Evolutionary conservation across 2,888 invertebrate species (phyloP), one percentile per base, ranked within the genome.

Genomic region (Eupeodes luniger): DNA sequence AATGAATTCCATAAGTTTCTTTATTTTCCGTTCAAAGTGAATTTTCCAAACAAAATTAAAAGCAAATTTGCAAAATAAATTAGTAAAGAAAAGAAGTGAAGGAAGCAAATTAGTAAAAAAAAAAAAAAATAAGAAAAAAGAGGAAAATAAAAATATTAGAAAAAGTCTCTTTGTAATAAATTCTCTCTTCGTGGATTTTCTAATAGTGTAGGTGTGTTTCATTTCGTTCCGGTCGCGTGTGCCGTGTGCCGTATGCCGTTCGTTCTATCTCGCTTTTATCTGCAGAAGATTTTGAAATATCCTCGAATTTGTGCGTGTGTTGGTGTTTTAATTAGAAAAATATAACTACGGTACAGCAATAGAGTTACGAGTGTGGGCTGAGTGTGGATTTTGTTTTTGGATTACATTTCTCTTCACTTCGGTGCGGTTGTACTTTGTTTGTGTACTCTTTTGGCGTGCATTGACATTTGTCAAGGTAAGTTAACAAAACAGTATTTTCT

Each of bases 391-490:
- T 49, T 72, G 72, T 59, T 59, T 70, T 59, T 72, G 72, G 76
- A 85, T 80, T 76, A 76, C 66, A 78, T 72, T 86, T 78, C 85
- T 78, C 82, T 82, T 51, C 36, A n/a, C 4, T 67, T 49, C 12
- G 51, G 69, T 77, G 74, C 47, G 49, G 75, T 49, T 66, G 75
- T 67, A 53, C 49, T 47, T 77, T 53, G 40, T 36, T 67, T 53
- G 16, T 51, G 40, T 70, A 70, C 82, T 82, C 76, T 82, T 82
- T 83, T 75, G 84, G 67, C 87, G 87, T 84, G 72, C 87, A 81
- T 87, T 87, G 87, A 87, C 87, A 84, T 87, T 76, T 84, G 84
- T 84, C 87, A 87, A 87, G 87, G 87, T 87, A 87, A 87, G 87
- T 59, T 69, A 72, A 51, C 69, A 74, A 44, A 76, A 51, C 62